These are phyloP conservation scores for Biston betularia DNA, from an alignment of 2,888 invertebrate species.

Conservation along the genomic window DNA sequence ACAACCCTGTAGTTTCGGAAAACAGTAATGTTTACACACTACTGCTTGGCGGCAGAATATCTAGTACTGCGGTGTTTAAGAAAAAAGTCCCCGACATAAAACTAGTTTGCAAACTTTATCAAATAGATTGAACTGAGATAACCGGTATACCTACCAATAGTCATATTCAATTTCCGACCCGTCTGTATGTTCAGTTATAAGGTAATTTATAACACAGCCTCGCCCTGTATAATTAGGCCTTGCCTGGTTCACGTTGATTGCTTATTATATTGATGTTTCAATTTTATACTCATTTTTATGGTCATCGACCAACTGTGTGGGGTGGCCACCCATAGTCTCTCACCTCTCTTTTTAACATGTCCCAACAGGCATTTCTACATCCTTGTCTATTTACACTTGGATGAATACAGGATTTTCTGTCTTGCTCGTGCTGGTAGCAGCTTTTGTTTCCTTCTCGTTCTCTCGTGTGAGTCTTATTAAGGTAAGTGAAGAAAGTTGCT, in stretches of 20 bases:
- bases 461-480: constrained; percentile 63
- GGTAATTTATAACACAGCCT: constrained; percentile 81
- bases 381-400: constrained; percentile 68
- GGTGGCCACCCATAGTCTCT: constrained; percentile 83
- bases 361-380: constrained; percentile 56
- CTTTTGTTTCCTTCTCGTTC: constrained; percentile 52
- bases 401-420: constrained; percentile 60
- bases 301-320: constrained; percentile 86
- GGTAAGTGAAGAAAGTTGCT: constrained; percentile 76
- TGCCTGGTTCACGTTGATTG: constrained; percentile 78
- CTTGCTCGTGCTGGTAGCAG: constrained; percentile 55
- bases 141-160: constrained; percentile 27
- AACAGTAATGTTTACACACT: too few relatives aligned
- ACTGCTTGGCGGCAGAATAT: too few relatives aligned
- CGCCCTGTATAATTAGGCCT: constrained; percentile 82
- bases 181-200: constrained; percentile 74
- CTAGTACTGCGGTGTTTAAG: too few relatives aligned
- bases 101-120: neutral
- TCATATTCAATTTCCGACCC: constrained; percentile 62
- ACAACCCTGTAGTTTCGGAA: too few relatives aligned
- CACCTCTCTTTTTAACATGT: constrained; percentile 60
- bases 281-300: constrained; percentile 87
- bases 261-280: constrained; percentile 87
- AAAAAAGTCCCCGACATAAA: neutral
- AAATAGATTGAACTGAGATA: constrained; percentile 1